These are phyloP conservation scores for Patiria pectinifera DNA, from an alignment of 53 echinoderm and acorn worm species.

Conservation along the genomic window DNA sequence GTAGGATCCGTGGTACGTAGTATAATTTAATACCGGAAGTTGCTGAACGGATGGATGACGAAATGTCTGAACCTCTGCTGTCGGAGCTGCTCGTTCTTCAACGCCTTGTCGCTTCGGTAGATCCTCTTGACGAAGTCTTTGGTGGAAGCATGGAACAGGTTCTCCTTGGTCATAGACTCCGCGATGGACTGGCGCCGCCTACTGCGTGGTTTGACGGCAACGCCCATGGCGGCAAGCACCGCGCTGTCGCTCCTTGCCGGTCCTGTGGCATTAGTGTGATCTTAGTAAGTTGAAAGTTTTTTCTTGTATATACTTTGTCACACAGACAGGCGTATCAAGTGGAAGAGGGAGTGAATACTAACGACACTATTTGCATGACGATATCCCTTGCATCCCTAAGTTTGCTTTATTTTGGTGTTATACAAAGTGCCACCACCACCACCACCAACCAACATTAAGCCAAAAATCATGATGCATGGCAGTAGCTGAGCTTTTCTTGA, in stretches of 20 bases:
- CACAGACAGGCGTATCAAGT: no score
- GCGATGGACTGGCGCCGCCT: constrained; percentile 40
- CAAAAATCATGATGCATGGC: no score
- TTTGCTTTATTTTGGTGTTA: no score
- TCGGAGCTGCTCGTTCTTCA: constrained; percentile 82
- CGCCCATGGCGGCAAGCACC: constrained; percentile 39
- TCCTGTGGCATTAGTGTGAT: background rate
- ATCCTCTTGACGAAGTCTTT: constrained; percentile 91
- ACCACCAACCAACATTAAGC: no score
- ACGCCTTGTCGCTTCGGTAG: constrained; percentile 89
- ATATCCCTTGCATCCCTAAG: no score
- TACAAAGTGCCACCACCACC: no score
- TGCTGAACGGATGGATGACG: constrained; percentile 96
- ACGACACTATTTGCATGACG: no score
- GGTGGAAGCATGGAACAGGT: constrained; percentile 86
- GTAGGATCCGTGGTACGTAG: no score
- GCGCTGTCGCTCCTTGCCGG: constrained; percentile 18
- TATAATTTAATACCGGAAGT: constrained; percentile 74
- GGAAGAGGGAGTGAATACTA: no score
- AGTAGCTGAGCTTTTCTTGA: no score
- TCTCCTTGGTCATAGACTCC: constrained; percentile 53
- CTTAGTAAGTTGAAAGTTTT: no score
- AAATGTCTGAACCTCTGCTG: constrained; percentile 76
- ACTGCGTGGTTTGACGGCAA: background rate
- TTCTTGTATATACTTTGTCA: no score